Base-by-base conservation (phyloP, 2,888 invertebrate species). In the Sinhomidia bicolor region DNA sequence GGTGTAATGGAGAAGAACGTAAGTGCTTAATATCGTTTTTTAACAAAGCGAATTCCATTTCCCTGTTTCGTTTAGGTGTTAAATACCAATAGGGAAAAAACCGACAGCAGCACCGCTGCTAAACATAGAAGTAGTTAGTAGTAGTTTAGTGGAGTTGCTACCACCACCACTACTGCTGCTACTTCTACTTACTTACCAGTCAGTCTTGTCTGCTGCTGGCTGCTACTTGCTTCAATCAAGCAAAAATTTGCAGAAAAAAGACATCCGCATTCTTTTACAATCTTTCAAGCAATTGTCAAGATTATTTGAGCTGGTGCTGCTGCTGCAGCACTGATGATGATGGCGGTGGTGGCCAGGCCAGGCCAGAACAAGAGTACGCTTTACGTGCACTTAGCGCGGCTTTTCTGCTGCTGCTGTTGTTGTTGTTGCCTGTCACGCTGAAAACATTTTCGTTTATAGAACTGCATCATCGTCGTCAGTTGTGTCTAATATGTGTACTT, bases 181-280 rank as follows among this genome's bases (percentile, higher is more conserved):
- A n/a, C n/a, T n/a, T n/a, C n/a, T n/a, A n/a, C n/a, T n/a, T n/a
- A n/a, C n/a, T n/a, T 71, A 41, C 74, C 14, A 74, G 26, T 47
- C 47, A 51, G 23, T 44, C 26, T 74, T 47, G 74, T 26, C 74
- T 60, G 17, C 6, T 51, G 5, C 51, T 71, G 44, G 44, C 41
- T 10, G 12, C 60, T 71, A 44, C 20, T 44, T 20, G 0, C 32
- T 68, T 36, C 68, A 71, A 71, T 71, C 68, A 71, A 44, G 23
- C 41, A 82, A 83, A 82, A 83, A 79, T 83, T 88, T 88, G 88
- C 88, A 88, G 88, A 88, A 62, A 81, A 82, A 87, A 88, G 74
- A 88, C 83, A 88, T 88, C 88, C 88, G 88, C 88, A 88, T 88
- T 88, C 88, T 83, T 88, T 87, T 71, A 57, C 86, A 85, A 85